These are phyloP conservation scores for Agonopterix alstromeriana DNA, from an alignment of 2,888 invertebrate genomes.

Conservation along the genomic window DNA sequence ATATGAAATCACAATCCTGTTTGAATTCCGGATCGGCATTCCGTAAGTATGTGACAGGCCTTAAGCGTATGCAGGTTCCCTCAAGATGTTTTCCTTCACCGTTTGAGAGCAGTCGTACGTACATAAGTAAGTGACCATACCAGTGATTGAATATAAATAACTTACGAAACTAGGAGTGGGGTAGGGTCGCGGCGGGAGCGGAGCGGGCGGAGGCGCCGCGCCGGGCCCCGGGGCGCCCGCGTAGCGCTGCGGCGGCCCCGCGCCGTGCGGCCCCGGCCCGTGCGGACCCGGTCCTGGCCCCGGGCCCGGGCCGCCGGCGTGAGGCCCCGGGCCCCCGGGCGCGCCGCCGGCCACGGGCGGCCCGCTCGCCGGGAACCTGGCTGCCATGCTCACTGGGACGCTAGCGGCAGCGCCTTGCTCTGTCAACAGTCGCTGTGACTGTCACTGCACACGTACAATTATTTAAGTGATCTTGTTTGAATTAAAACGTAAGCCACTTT, in stretches of 20 bases:
- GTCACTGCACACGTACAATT: too few species aligned
- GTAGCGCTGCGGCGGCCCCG: slow-evolving; percentile 1
- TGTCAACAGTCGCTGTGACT: not conserved
- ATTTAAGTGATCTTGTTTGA: too few species aligned
- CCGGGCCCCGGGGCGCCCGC: slow-evolving; percentile 16
- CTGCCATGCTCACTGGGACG: slow-evolving; percentile 1
- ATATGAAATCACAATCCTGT: too few species aligned
- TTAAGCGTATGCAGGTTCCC: too few species aligned
- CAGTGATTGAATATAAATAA: not conserved
- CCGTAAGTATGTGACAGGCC: too few species aligned
- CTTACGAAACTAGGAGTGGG: slow-evolving; percentile 86
- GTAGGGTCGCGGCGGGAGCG: slow-evolving; percentile 82
- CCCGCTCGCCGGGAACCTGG: slow-evolving; percentile 30
- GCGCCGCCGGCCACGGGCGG: slow-evolving; percentile 70
- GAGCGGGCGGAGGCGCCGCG: slow-evolving; percentile 25
- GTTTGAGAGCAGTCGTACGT: too few species aligned
- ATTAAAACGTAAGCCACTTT: too few species aligned
- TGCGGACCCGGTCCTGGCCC: slow-evolving; percentile 14
- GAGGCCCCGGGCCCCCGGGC: slow-evolving; percentile 12
- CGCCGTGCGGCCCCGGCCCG: slow-evolving; percentile 11
- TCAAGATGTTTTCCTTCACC: too few species aligned
- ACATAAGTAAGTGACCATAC: too few species aligned
- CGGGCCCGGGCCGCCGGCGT: slow-evolving; percentile 70
- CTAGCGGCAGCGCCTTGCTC: not conserved
- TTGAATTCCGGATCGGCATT: too few species aligned